Conservation (phyloP, 2,888 invertebrate species). For the Mellilla xanthometata region DNA sequence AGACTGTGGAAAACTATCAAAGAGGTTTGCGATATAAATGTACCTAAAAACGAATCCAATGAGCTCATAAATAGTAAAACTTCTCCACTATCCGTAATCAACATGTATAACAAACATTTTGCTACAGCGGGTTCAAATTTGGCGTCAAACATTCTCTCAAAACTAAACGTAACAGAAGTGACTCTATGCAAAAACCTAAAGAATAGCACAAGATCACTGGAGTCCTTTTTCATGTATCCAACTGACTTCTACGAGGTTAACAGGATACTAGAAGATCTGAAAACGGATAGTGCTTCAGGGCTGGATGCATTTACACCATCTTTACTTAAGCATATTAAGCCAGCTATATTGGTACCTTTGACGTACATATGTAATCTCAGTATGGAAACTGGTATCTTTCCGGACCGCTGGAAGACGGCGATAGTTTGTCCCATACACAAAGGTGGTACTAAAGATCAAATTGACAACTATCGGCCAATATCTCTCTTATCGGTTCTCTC, state of each 20-base stretch:
- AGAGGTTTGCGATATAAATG: not conserved
- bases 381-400: conserved; percentile 2
- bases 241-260: conserved; percentile 1
- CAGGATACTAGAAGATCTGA: not conserved
- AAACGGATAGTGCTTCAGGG: conserved; percentile 9
- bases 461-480: conserved; percentile 7
- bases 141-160: not conserved
- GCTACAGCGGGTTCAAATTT: not conserved
- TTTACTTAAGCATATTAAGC: conserved; percentile 5
- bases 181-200: not conserved
- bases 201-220: not conserved
- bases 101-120: not conserved
- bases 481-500: not conserved
- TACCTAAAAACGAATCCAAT: not conserved
- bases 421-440: conserved; percentile 6
- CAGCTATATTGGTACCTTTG: conserved; percentile 1
- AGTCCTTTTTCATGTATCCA: conserved; percentile 7
- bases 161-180: not conserved
- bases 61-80: not conserved
- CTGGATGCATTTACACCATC: conserved; percentile 5
- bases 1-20: not conserved
- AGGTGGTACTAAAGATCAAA: not conserved
- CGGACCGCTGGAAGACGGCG: conserved; percentile 5
- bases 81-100: not conserved
- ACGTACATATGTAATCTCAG: conserved; percentile 3